Evolutionary conservation across 2,888 invertebrate genomes (phyloP), one percentile per base, ranked within the genome.

Genomic region (Eledona agricola): DNA sequence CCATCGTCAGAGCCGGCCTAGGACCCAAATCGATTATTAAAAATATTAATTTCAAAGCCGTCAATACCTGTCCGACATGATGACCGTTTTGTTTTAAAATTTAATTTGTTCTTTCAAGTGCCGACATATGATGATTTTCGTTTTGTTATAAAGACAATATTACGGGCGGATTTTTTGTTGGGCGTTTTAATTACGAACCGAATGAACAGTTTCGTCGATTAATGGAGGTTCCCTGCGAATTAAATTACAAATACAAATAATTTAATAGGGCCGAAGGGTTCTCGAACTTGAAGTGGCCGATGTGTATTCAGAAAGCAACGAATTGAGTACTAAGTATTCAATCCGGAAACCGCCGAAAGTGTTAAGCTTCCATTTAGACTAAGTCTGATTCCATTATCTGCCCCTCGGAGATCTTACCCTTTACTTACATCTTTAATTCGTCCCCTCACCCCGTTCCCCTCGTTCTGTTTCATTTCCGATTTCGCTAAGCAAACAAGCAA

Each of bases 311-410:
- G 69, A 71, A 72, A 71, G 72, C 72, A 72, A 72, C 70, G 73
- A 73, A 72, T 72, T 65, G 73, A 73, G 69, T 69, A 70, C 71
- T 72, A 73, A 74, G 72, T 69, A 72, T 71, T 72, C 72, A 72
- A 74, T 74, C 75, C 75, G 72, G 71, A 74, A 75, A 75, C 75
- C 75, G 70, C 75, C 67, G 72, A 69, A 75, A 76, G 75, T 75
- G 74, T 74, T 75, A 75, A 75, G 74, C 75, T 71, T 70, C 75
- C 76, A 75, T 76, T 76, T 76, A 75, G 73, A 70, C 72, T 75
- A 73, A 75, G 73, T 75, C 75, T 75, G 74, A 76, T 76, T 76
- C 75, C 76, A 76, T 76, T 76, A 76, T 75, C 75, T 72, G 65
- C 68, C 72, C 73, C 72, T 72, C 60, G 58, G 71, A 72, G 71